A percentile compares a stretch with the other conserved stretches of the same genome.
These are phyloP conservation scores for Cliona cf. orientalis DNA, from an alignment of 37 sponge, comb jelly and placozoan species.

Conservation along the genomic window DNA sequence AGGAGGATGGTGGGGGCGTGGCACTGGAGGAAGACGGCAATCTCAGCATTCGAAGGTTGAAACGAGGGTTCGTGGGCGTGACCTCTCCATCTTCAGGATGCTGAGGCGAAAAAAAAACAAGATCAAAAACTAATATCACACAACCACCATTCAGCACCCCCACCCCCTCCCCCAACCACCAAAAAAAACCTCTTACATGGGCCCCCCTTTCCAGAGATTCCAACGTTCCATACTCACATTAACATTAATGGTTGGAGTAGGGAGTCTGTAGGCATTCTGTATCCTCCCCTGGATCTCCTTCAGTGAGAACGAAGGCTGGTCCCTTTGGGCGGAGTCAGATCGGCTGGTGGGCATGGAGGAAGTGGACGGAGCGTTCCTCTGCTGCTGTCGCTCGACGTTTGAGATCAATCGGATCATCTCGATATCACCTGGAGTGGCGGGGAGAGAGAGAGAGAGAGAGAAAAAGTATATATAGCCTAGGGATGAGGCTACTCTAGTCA, in stretches of 20 bases:
- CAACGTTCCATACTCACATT: not conserved
- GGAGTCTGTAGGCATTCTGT: conserved; percentile 11
- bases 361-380: conserved; percentile 5
- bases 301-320: not conserved
- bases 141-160: not conserved
- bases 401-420: conserved; percentile 60
- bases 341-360: not conserved
- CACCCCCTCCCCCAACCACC: not conserved
- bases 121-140: not conserved
- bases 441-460: conserved; percentile 12
- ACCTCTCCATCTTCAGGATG: not conserved
- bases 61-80: not conserved
- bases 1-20: too few species aligned
- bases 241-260: not conserved
- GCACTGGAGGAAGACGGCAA: too few species aligned
- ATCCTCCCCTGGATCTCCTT: not conserved
- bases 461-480: too few species aligned
- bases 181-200: too few species aligned
- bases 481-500: too few species aligned
- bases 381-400: conserved; percentile 24
- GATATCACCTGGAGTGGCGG: conserved; percentile 31
- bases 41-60: too few species aligned
- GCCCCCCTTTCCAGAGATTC: too few species aligned
- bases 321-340: not conserved
- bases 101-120: not conserved